Evolutionary conservation across 2,888 invertebrate genomes (phyloP).

Genomic region (Eupeodes latifasciatus): DNA sequence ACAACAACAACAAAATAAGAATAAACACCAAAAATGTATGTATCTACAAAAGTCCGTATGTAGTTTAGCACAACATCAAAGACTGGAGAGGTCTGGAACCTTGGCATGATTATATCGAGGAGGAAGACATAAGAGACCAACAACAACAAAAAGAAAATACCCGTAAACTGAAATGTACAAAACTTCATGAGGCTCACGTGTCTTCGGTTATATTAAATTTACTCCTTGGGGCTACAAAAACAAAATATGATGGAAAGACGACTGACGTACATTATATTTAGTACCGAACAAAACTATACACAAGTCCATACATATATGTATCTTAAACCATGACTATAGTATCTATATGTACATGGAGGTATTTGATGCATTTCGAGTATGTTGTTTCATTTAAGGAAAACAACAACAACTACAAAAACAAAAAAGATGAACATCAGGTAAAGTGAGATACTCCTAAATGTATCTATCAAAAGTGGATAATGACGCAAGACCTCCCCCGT

Average conservation of each 20-base stretch:
- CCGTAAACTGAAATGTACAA: not conserved
- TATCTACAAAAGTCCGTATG: not conserved
- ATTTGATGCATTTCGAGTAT: not conserved
- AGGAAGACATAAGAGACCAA: slow-evolving; percentile 17
- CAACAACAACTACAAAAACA: no score
- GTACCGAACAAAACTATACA: not conserved
- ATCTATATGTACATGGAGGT: not conserved
- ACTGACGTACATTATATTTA: not conserved
- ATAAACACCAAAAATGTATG: not conserved
- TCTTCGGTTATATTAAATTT: slow-evolving; percentile 47
- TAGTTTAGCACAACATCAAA: slow-evolving; percentile 30
- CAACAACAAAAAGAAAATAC: slow-evolving; percentile 1
- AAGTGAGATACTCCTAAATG: slow-evolving; percentile 34
- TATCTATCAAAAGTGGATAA: slow-evolving; percentile 55
- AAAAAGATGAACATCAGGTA: slow-evolving; percentile 48
- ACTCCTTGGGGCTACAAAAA: slow-evolving; percentile 56
- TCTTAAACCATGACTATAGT: not conserved
- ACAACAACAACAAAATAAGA: slow-evolving; percentile 40
- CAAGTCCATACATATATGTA: no score
- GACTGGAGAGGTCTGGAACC: slow-evolving; percentile 71
- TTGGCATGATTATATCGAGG: slow-evolving; percentile 62
- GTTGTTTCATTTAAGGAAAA: slow-evolving; percentile 34
- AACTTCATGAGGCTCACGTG: slow-evolving; percentile 38
- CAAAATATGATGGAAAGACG: not conserved
- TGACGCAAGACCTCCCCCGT: slow-evolving; percentile 51